These are phyloP conservation scores for Periophthalmodon schlosseri DNA, from an alignment of 2,113 vertebrate species.

Conservation along the genomic window DNA sequence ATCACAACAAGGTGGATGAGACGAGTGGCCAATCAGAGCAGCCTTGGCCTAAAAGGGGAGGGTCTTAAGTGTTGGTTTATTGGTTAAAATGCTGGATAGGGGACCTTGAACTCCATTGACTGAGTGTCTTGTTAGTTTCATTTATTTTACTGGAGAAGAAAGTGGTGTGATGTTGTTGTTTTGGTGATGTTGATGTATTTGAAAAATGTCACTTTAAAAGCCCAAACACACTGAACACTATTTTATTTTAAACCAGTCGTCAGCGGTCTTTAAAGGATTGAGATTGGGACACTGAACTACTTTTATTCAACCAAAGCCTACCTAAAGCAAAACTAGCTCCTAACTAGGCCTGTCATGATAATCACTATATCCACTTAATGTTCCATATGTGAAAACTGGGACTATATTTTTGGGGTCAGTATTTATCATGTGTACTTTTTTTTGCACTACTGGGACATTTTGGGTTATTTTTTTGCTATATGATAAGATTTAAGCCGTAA, in stretches of 20 bases:
- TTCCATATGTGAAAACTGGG: no score
- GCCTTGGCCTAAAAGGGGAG: background rate
- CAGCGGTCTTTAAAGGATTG: no score
- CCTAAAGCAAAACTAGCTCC: no score
- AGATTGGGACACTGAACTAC: no score
- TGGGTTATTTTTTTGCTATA: no score
- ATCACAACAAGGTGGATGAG: background rate
- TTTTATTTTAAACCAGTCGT: background rate
- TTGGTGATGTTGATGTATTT: background rate
- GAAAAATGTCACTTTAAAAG: conserved; percentile 5
- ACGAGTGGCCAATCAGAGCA: background rate
- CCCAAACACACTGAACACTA: conserved; percentile 1
- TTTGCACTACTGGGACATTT: no score
- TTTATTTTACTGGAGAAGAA: background rate
- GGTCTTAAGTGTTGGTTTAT: background rate
- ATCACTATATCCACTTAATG: no score
- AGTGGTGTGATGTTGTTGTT: background rate
- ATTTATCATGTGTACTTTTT: no score
- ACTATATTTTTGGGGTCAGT: no score
- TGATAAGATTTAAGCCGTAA: no score
- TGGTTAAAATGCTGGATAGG: background rate
- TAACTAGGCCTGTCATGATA: no score
- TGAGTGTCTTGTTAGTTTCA: background rate
- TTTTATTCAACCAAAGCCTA: no score
- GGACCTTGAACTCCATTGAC: background rate